Conservation (phyloP, 1,140 invertebrate genomes). For the Metopolophium dirhodum region DNA sequence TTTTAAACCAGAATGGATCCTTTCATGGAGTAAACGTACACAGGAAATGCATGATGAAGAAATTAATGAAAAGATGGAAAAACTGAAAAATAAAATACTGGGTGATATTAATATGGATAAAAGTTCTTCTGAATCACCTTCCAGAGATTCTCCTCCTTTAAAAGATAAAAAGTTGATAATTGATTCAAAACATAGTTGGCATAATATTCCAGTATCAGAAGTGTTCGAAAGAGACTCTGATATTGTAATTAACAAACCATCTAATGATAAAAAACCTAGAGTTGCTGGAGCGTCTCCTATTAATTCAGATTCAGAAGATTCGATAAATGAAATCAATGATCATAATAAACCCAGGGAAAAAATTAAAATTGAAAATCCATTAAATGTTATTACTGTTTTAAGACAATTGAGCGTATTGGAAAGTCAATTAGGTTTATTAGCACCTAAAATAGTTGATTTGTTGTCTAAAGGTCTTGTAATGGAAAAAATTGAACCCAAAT, state of each 20-base stretch:
- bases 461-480: constrained; percentile 76
- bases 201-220: constrained; percentile 4
- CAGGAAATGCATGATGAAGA: constrained; percentile 76
- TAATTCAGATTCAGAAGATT: constrained; percentile 58
- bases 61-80: constrained; percentile 67
- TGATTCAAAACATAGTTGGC: background rate
- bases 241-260: background rate
- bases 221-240: background rate
- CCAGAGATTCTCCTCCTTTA: constrained; percentile 23
- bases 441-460: constrained; percentile 76
- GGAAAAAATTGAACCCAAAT: constrained; percentile 75
- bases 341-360: constrained; percentile 53
- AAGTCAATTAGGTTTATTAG: constrained; percentile 78
- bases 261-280: constrained; percentile 19
- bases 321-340: constrained; percentile 60
- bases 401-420: constrained; percentile 79
- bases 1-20: constrained; percentile 86
- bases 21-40: constrained; percentile 81
- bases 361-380: constrained; percentile 58
- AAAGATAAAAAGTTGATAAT: constrained; percentile 21
- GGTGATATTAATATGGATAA: constrained; percentile 39
- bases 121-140: constrained; percentile 48
- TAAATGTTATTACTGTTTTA: constrained; percentile 71
- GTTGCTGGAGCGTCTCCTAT: constrained; percentile 51
- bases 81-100: constrained; percentile 66